Evolutionary conservation across 2,113 vertebrate genomes (phyloP), one percentile per base, ranked within the genome.

Genomic region (Sterna hirundo): DNA sequence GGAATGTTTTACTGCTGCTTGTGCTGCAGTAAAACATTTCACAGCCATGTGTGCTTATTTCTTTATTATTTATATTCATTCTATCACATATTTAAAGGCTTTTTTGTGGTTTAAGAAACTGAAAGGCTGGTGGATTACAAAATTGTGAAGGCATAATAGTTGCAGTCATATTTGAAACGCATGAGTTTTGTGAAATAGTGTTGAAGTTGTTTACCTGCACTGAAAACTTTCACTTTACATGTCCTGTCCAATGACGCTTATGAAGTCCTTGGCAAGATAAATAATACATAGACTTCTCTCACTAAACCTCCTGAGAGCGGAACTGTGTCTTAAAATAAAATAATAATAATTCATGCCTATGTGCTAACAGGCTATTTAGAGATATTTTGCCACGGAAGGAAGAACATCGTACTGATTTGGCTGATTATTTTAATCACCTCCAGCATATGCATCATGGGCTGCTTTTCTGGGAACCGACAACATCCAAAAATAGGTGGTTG

Each of bases 371-470:
- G 6, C 17, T 78, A 8, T 72, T 82, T 84, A 84, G 89, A 82
- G 78, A 51, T 66, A 3, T 32, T 96, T 70, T 49, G 46, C 51
- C 29, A 11, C 0, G 80, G 92, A 74, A 96, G 90, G 79, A 96
- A 92, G 76, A 85, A 36, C 16, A 13, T n/a, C 82, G 40, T 80
- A 78, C 26, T 91, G 65, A 94, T 95, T 84, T 42, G 86, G 75
- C 30, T 91, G 80, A 92, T 81, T 87, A 86, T 58, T 89, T 95
- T 93, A 95, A 92, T 74, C 71, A 83, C 38, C 36, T 55, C 90
- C 88, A 96, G 91, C 70, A 69, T 57, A 68, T 55, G 40, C 71
- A 78, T 58, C 75, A 58, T 11, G 87, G 66, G 34, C 69, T 85
- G 55, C 86, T 96, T 94, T 90, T 91, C 70, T 70, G 71, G 52